Evolutionary conservation across 2,113 vertebrate genomes (phyloP).

Genomic region (Stigmatopora argus): DNA sequence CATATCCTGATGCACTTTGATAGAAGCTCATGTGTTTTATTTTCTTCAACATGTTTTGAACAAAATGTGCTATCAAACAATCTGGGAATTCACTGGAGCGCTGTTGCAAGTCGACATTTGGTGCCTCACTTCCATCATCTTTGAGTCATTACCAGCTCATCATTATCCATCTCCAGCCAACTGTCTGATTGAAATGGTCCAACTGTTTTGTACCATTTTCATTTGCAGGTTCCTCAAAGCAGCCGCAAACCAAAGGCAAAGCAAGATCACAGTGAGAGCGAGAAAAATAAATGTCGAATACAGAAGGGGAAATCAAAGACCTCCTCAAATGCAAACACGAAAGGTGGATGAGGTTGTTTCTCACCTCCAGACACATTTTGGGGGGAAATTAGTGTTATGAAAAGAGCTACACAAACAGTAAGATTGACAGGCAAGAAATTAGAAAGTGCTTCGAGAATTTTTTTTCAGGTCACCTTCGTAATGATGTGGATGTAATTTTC

Average conservation of each 20-base stretch:
- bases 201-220: constrained; percentile 9
- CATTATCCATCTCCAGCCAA: constrained; percentile 20
- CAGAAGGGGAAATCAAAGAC: constrained; percentile 28
- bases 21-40: neutral
- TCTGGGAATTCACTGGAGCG: constrained; percentile 6
- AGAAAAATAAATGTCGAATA: constrained; percentile 30
- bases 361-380: constrained; percentile 18
- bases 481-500: constrained; percentile 1
- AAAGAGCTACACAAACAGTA: constrained; percentile 19
- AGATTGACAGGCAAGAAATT: constrained; percentile 21
- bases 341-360: constrained; percentile 66
- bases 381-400: constrained; percentile 19
- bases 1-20: neutral
- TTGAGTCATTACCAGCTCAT: constrained; percentile 34
- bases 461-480: constrained; percentile 32
- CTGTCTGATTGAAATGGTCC: constrained; percentile 24
- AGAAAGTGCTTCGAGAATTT: constrained; percentile 19
- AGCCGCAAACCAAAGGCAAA: constrained; percentile 38
- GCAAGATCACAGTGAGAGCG: constrained; percentile 32
- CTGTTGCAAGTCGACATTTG: constrained; percentile 25
- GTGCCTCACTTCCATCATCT: constrained; percentile 20
- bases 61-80: constrained; percentile 1
- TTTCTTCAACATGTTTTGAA: neutral
- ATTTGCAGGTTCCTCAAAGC: constrained; percentile 41
- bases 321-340: constrained; percentile 44